These are phyloP conservation scores for Odobenus rosmarus DNA, from an alignment of 2,113 vertebrate species.

Conservation along the genomic window DNA sequence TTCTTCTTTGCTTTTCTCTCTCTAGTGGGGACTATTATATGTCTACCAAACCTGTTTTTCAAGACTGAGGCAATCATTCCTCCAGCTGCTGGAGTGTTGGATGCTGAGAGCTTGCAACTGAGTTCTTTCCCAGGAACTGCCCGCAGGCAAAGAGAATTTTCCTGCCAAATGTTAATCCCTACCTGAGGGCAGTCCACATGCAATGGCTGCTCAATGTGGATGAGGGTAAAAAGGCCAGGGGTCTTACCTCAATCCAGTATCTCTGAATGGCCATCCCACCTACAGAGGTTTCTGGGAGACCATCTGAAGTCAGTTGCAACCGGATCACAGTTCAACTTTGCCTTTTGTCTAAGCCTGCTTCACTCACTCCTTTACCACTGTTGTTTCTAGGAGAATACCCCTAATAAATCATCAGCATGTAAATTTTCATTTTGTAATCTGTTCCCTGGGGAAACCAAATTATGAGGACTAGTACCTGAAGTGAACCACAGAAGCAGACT, in stretches of 20 bases:
- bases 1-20: background rate
- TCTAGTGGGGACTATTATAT: background rate
- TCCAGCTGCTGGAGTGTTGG: background rate
- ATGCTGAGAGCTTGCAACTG: background rate
- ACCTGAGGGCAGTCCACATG: background rate
- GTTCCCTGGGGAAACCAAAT: background rate
- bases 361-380: background rate
- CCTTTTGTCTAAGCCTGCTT: background rate
- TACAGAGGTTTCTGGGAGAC: background rate
- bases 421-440: slow-evolving; percentile 10
- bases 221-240: background rate
- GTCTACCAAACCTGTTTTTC: background rate
- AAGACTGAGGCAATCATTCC: background rate
- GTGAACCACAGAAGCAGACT: background rate
- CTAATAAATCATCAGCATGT: background rate
- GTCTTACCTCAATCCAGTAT: background rate
- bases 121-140: background rate
- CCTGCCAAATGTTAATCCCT: background rate
- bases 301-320: background rate
- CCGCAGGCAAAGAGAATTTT: background rate
- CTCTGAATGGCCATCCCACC: background rate
- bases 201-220: background rate
- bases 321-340: background rate
- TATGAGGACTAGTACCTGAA: background rate
- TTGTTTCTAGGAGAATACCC: background rate